Evolutionary conservation across 2,888 invertebrate species (phyloP), one percentile per base, ranked within the genome.

Genomic region (Copidosoma aretas): DNA sequence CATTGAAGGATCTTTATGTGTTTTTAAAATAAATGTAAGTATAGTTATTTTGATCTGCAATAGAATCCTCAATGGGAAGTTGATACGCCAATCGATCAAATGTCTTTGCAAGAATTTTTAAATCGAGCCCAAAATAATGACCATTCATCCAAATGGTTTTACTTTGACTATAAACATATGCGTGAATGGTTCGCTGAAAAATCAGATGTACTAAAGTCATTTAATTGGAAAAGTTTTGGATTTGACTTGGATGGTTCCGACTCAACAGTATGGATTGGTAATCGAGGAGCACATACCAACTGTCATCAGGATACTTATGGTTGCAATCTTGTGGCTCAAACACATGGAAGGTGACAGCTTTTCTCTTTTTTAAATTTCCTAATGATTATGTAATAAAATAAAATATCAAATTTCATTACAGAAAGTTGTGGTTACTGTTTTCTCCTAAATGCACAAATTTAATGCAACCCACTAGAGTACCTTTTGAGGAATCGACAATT

Each of bases 241-340:
- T 92, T 91, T 81, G 88, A 90, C 1, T 87, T 90, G 75, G 86
- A 86, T 73, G 88, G 89, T 3, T 79, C 86, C 15, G 91, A 94
- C 70, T 91, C 91, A 60, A 94, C 94, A 1, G 84, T 96, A 64
- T 97, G 97, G 97, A 88, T 97, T 75, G 95, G 97, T 41, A 92
- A 91, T 70, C 85, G 86, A 77, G 93, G 93, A 2, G 93, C 97
- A 1, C 94, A 97, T 81, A 98, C 98, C 0, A 94, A 96, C 1
- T 94, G 95, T 71, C 98, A 98, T 83, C 91, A 91, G 80, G 98
- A 98, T 82, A 93, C 95, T 0, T 98, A 97, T 84, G 97, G 97
- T 0, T 93, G 91, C 76, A 98, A 98, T 85, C 88, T 98, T 77
- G 91, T 98, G 14, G 91, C 92, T 61, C 98, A 98, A 85, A 85